A percentile compares a stretch with the other conserved stretches of the same genome.
These are phyloP conservation scores for Ptychochromis oligacanthus DNA, from an alignment of 2,113 vertebrate genomes.

Conservation along the genomic window DNA sequence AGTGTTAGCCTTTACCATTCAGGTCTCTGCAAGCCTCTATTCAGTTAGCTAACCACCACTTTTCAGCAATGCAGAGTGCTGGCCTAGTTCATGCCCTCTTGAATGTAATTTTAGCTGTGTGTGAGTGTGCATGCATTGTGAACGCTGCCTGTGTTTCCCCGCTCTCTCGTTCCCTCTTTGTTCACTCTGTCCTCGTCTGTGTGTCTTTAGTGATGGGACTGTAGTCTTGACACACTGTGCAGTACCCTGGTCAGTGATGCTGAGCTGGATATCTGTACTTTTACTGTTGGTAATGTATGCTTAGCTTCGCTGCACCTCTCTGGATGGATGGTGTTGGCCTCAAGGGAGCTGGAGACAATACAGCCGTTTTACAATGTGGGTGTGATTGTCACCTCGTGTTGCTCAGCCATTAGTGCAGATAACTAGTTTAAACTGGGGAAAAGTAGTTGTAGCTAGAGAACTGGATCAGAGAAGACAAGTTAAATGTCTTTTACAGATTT, in stretches of 20 bases:
- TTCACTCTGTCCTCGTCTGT: conserved; percentile 7
- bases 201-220: conserved; percentile 9
- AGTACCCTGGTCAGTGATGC: neutral
- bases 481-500: neutral
- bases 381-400: conserved; percentile 29
- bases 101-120: conserved; percentile 63
- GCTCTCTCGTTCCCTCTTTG: conserved; percentile 1
- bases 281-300: neutral
- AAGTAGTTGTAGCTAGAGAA: neutral
- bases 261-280: neutral
- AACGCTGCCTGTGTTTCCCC: conserved; percentile 25
- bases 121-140: conserved; percentile 17
- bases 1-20: neutral
- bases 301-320: neutral
- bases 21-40: conserved; percentile 20
- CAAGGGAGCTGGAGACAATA: neutral
- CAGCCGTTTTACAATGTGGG: conserved; percentile 20
- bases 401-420: conserved; percentile 17
- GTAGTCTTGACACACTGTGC: conserved; percentile 17
- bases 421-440: neutral
- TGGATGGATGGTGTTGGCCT: conserved; percentile 4
- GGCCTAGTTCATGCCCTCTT: conserved; percentile 67
- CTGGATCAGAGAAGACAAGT: neutral
- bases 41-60: conserved; percentile 36
- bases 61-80: conserved; percentile 38